Percentiles rank a stretch among this genome's conserved stretches.
These are phyloP conservation scores for Perithous albicinctus DNA, from an alignment of 2,888 invertebrate species.

Conservation along the genomic window DNA sequence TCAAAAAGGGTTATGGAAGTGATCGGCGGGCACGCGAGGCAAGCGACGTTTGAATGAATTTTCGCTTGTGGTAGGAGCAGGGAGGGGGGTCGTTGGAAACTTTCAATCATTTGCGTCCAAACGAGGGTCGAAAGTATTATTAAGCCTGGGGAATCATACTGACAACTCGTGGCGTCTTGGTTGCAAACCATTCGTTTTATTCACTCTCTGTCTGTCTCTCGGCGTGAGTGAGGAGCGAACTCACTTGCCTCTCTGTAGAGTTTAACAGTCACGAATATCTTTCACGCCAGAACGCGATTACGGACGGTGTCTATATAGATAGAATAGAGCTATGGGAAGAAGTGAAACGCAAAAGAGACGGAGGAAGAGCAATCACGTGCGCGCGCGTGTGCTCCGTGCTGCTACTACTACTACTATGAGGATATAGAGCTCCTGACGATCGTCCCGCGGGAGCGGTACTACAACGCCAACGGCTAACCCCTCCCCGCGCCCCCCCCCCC, in stretches of 20 bases:
- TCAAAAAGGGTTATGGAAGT: conserved; percentile 1
- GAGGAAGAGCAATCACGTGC: conserved; percentile 53
- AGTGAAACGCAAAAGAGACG: conserved; percentile 15
- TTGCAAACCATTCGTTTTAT: conserved; percentile 38
- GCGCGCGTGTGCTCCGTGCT: conserved; percentile 5
- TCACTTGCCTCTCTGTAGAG: conserved; percentile 16
- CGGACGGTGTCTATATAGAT: background rate
- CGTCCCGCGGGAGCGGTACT: conserved; percentile 55
- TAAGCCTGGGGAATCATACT: conserved; percentile 19
- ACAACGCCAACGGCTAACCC: conserved; percentile 47
- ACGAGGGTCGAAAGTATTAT: conserved; percentile 46
- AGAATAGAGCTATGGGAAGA: background rate
- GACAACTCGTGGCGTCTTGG: conserved; percentile 44
- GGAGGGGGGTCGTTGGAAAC: conserved; percentile 40
- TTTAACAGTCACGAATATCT: conserved; percentile 41
- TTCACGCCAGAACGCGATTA: conserved; percentile 41
- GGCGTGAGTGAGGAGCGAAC: conserved; percentile 20
- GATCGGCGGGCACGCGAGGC: conserved; percentile 45
- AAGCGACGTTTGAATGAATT: conserved; percentile 52
- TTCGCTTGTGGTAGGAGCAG: too few relatives aligned
- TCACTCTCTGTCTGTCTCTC: conserved; percentile 41
- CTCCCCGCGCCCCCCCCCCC: too few relatives aligned
- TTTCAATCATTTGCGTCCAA: conserved; percentile 48
- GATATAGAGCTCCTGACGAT: conserved; percentile 56
- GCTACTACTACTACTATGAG: conserved; percentile 30